Percentiles rank a stretch among this genome's conserved stretches.
These are phyloP conservation scores for Trematomus bernacchii DNA, from an alignment of 2,797 vertebrate species.

Conservation along the genomic window DNA sequence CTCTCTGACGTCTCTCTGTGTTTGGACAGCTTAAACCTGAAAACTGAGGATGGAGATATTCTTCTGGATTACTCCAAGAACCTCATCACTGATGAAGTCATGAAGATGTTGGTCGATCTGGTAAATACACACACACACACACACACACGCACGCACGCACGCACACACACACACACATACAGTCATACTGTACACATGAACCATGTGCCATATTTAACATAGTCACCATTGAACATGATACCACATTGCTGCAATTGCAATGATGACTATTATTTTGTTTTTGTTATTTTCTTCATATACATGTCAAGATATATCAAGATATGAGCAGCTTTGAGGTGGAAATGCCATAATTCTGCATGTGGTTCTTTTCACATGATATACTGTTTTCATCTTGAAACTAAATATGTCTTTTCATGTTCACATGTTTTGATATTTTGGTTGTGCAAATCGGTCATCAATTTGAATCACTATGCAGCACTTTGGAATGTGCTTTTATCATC, in stretches of 20 bases:
- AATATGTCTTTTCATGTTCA: not conserved
- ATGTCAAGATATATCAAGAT: not conserved
- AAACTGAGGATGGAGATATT: conserved; percentile 92
- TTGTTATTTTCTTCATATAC: too few relatives aligned
- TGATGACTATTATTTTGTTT: too few relatives aligned
- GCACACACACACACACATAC: too few relatives aligned
- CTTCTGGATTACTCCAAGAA: conserved; percentile 98
- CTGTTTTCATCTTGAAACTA: too few relatives aligned
- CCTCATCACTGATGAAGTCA: conserved; percentile 92
- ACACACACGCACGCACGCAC: too few relatives aligned
- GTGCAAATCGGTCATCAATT: not conserved
- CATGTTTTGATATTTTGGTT: not conserved
- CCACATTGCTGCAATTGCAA: too few relatives aligned
- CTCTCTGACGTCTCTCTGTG: conserved; percentile 24
- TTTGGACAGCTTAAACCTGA: conserved; percentile 86
- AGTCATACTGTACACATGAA: too few relatives aligned
- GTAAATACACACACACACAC: conserved; percentile 77
- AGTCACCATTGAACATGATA: too few relatives aligned
- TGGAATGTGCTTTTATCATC: too few relatives aligned
- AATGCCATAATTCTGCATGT: not conserved
- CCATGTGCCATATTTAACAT: too few relatives aligned
- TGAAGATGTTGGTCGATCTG: conserved; percentile 93
- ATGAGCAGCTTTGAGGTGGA: not conserved
- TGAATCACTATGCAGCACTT: not conserved
- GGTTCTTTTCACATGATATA: not conserved